Percentiles rank a stretch among this genome's conserved stretches.
These are phyloP conservation scores for Sinosuthora webbiana DNA, from an alignment of 2,113 vertebrate genomes.

Conservation along the genomic window DNA sequence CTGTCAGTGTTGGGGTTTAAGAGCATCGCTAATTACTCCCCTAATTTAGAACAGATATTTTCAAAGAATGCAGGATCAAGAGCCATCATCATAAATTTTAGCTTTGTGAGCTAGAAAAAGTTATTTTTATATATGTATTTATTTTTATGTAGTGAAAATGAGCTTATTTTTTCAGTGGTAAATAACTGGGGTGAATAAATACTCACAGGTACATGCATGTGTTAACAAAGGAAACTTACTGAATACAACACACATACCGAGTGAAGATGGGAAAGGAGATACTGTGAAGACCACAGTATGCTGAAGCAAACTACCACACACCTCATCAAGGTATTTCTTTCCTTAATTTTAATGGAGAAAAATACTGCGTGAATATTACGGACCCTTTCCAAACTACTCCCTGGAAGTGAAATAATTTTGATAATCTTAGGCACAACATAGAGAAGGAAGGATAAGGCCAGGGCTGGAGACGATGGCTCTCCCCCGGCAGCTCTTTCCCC, in stretches of 20 bases:
- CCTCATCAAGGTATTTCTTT: neutral
- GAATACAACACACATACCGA: neutral
- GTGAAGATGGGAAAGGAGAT: neutral
- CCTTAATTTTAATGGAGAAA: neutral
- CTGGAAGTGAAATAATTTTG: neutral
- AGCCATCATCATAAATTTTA: neutral
- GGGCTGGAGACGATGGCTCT: neutral
- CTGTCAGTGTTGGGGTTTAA: neutral
- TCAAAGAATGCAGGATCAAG: neutral
- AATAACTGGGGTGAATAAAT: neutral
- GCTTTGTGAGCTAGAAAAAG: neutral
- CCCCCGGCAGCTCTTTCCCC: neutral
- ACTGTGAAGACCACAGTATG: neutral
- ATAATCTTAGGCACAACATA: neutral
- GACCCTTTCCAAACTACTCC: neutral
- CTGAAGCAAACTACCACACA: neutral
- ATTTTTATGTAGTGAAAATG: neutral
- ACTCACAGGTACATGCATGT: neutral
- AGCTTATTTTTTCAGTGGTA: neutral
- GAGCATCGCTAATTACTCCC: neutral
- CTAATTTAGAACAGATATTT: neutral
- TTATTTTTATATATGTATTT: neutral
- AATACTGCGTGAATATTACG: neutral
- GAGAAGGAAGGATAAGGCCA: neutral
- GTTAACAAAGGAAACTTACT: neutral